These are phyloP conservation scores for Microcebus lehilahytsara DNA, from an alignment of 2,113 vertebrate genomes.

Conservation along the genomic window DNA sequence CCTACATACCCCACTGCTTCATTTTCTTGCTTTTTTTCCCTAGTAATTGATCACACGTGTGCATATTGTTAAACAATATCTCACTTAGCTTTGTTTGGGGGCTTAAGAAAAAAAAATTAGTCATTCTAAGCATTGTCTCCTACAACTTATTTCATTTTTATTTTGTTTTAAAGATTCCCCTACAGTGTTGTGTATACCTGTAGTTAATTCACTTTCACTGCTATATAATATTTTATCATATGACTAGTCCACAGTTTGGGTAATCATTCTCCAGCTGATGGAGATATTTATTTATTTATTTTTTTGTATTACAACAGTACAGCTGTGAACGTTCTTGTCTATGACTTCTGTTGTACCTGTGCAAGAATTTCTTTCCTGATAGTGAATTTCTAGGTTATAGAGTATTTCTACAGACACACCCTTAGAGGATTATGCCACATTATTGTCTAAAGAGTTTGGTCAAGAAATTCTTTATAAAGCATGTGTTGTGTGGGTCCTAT, in stretches of 20 bases:
- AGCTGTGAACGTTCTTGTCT: background rate
- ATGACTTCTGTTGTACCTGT: background rate
- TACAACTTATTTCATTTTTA: background rate
- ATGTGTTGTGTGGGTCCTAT: background rate
- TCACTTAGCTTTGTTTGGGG: background rate
- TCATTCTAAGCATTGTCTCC: background rate
- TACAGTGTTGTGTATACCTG: background rate
- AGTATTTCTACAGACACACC: background rate
- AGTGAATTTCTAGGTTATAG: background rate
- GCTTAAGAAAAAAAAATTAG: background rate
- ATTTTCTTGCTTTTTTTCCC: background rate
- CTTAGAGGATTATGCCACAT: background rate
- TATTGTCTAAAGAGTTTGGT: background rate
- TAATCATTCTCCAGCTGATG: background rate
- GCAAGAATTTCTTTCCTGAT: background rate
- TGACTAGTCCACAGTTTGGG: background rate
- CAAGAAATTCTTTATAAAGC: background rate
- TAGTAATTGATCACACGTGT: background rate
- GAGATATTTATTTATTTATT: background rate
- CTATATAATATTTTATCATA: background rate
- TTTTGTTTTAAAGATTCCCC: background rate
- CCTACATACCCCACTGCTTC: background rate
- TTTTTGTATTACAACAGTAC: background rate
- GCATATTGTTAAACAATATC: background rate
- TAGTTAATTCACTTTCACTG: background rate